Percentiles rank a stretch among this genome's conserved stretches.
phyloP scores from a whole-genome alignment of 2,113 vertebrate genomes.

The Mastomys coucha region DNA sequence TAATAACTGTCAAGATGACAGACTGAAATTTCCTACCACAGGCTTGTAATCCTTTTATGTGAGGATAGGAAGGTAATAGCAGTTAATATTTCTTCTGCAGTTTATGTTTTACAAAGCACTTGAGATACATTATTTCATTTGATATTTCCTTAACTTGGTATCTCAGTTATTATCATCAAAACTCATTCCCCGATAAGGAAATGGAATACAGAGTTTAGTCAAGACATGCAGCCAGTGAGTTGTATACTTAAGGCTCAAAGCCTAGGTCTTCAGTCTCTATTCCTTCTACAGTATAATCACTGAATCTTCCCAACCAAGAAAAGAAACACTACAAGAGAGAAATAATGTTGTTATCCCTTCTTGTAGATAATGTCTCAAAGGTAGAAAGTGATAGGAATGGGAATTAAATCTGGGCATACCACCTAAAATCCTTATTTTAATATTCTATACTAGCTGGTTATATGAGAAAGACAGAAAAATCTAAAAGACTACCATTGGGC shows the following conservation, averaged over 20 bases:
- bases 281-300: neutral
- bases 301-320: neutral
- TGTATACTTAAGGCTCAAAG: neutral
- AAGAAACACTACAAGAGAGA: neutral
- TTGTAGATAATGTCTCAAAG: slow-evolving; percentile 46
- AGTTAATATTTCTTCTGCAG: slow-evolving; percentile 50
- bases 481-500: neutral
- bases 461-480: neutral
- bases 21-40: slow-evolving; percentile 39
- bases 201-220: slow-evolving; percentile 40
- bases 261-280: neutral
- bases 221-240: neutral
- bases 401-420: slow-evolving; percentile 10
- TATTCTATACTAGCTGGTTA: neutral
- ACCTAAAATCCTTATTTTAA: slow-evolving; percentile 22
- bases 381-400: neutral
- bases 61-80: slow-evolving; percentile 49
- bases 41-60: slow-evolving; percentile 62
- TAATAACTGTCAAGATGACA: slow-evolving; percentile 75
- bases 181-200: slow-evolving; percentile 1
- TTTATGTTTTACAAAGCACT: slow-evolving; percentile 67
- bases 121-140: slow-evolving; percentile 63
- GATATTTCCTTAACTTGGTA: slow-evolving; percentile 22
- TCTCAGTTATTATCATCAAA: slow-evolving; percentile 56
- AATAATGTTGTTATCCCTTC: neutral